Evolutionary conservation across 2,797 vertebrate genomes (phyloP), one percentile per base, ranked within the genome.

Genomic region (Oophaga sylvatica): DNA sequence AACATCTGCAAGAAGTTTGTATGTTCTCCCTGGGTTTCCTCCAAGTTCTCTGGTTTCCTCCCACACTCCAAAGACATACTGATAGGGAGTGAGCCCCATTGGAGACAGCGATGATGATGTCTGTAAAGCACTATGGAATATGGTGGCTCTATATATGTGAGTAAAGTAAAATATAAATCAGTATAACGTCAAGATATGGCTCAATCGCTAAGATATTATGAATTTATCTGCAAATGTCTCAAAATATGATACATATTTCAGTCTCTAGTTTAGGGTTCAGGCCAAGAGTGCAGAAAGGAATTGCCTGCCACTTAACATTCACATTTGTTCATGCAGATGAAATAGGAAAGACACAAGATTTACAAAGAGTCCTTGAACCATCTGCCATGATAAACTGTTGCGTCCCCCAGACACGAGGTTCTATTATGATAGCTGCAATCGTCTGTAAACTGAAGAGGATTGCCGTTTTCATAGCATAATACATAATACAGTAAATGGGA

Each of bases 401-500:
- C 45, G 57, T 68, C 81, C 16, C 60, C 62, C 41, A 81, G 60
- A 60, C 60, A 20, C 1, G 29, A 83, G 82, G 82, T 75, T 45
- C 31, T 35, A 3, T 75, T 31, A 75, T 57, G 82, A 84, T 73
- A 84, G 73, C 20, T 31, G 0, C 22, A 6, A 84, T 75, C 26
- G 1, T 12, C 6, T 45, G 60, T 63, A n/a, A 65, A 22, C 26
- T 19, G 1, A 70, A 63, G n/a, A 26, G 70, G 22, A 17, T 53
- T 10, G 13, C 41, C 8, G n/a, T 75, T 53, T 56, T 53, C 20
- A 68, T 75, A 75, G 11, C 20, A 75, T 67, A 13, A 75, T 67
- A 13, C 22, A 16, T 22, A 31, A 77, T 67, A 12, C 84, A 85
- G n/a, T 68, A 85, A 85, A 79, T 12, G 9, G 71, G 13, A 41